Evolutionary conservation across 2,888 invertebrate genomes (phyloP).

Genomic region (Torymus auratus): DNA sequence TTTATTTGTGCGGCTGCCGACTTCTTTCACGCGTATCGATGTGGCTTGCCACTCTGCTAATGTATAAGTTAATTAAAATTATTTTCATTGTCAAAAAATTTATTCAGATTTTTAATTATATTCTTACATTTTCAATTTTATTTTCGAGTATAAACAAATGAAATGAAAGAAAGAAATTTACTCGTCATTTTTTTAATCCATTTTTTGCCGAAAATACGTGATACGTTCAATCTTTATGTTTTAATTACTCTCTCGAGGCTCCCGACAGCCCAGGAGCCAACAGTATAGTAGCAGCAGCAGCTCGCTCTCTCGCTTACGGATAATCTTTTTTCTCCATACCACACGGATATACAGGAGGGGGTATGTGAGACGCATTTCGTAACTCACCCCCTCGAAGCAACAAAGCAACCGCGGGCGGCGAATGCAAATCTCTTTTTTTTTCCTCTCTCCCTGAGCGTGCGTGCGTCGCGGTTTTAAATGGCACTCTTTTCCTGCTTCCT

Average conservation of each 20-base stretch:
- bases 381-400: constrained; percentile 65
- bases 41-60: not conserved
- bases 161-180: too few species aligned
- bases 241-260: constrained; percentile 39
- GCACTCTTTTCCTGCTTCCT: constrained; percentile 51
- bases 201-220: constrained; percentile 9
- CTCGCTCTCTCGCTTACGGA: not conserved
- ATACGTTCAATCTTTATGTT: constrained; percentile 23
- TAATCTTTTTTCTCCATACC: constrained; percentile 26
- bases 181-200: not conserved
- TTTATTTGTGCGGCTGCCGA: constrained; percentile 25
- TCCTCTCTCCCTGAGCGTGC: constrained; percentile 61
- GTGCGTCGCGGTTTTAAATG: constrained; percentile 73
- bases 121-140: too few species aligned
- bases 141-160: too few species aligned
- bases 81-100: not conserved
- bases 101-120: too few species aligned
- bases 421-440: constrained; percentile 75
- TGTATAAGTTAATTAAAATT: constrained; percentile 26
- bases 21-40: constrained; percentile 6
- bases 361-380: constrained; percentile 71
- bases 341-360: constrained; percentile 58
- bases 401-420: constrained; percentile 58
- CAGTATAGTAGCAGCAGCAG: not conserved
- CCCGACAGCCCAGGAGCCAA: not conserved